A percentile compares a stretch with the other conserved stretches of the same genome.
These are phyloP conservation scores for Diplosoma virens DNA, from an alignment of 23 tunicate species.

Conservation along the genomic window DNA sequence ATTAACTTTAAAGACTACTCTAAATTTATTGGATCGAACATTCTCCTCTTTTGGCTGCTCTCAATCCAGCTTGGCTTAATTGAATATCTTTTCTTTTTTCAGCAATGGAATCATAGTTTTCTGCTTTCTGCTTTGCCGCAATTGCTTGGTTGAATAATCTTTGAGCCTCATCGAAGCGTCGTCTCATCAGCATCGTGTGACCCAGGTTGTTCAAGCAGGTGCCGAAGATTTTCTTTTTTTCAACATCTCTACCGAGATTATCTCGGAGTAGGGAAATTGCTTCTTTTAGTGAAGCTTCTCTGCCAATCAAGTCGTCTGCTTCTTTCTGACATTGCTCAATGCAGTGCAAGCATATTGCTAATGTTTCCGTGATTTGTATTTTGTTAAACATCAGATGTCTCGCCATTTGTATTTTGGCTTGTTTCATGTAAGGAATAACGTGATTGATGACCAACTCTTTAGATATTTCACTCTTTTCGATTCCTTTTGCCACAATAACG, in stretches of 20 bases:
- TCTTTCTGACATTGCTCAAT: slow-evolving; percentile 3
- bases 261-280: slow-evolving; percentile 10
- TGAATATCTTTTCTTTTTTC: slow-evolving; percentile 23
- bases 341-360: not conserved
- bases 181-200: slow-evolving; percentile 2
- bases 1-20: too few species aligned
- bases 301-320: not conserved
- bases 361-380: not conserved
- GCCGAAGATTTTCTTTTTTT: slow-evolving; percentile 14
- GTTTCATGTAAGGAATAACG: slow-evolving; percentile 7
- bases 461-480: not conserved
- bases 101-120: slow-evolving; percentile 9
- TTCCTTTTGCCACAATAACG: not conserved
- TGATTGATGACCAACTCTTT: not conserved
- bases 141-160: slow-evolving; percentile 16
- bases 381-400: not conserved
- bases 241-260: not conserved
- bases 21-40: slow-evolving; percentile 4
- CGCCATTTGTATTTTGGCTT: slow-evolving; percentile 1
- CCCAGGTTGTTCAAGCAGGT: slow-evolving; percentile 31
- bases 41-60: not conserved
- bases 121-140: slow-evolving; percentile 20
- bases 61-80: not conserved
- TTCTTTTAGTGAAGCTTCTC: slow-evolving; percentile 7
- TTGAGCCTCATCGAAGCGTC: slow-evolving; percentile 7